Evolutionary conservation across 2,888 invertebrate genomes (phyloP).

Genomic region (Mesoligia furuncula): DNA sequence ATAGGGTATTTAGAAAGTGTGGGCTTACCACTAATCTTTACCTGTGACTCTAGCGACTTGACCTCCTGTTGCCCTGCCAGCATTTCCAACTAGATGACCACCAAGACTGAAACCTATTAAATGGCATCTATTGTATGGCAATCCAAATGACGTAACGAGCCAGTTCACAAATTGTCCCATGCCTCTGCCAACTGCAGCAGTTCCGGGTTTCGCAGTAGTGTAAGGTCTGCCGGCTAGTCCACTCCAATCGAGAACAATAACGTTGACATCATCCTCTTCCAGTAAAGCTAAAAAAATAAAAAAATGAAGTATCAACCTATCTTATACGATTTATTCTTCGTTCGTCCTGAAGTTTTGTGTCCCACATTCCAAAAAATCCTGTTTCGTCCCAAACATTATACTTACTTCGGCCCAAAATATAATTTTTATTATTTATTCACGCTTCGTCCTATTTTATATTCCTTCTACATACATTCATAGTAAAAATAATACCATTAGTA

Average conservation of each 20-base stretch:
- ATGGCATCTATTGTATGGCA: conserved; percentile 76
- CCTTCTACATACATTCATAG: not conserved
- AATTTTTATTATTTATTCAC: too few species aligned
- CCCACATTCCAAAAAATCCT: too few species aligned
- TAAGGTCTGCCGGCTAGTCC: not conserved
- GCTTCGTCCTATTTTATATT: too few species aligned
- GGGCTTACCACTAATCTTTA: conserved; percentile 51
- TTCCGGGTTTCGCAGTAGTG: not conserved
- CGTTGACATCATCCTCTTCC: conserved; percentile 3
- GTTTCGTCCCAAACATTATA: too few species aligned
- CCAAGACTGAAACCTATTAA: conserved; percentile 86
- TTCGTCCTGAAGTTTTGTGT: too few species aligned
- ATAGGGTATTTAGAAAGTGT: not conserved
- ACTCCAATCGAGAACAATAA: conserved; percentile 13
- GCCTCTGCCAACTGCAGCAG: conserved; percentile 62
- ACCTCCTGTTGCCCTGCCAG: conserved; percentile 75
- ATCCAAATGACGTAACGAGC: conserved; percentile 67
- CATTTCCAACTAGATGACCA: conserved; percentile 82
- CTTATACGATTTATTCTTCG: too few species aligned
- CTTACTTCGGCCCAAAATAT: too few species aligned
- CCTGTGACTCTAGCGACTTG: conserved; percentile 80
- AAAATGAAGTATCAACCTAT: not conserved
- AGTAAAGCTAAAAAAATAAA: conserved; percentile 2
- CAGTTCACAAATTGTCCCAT: conserved; percentile 77
- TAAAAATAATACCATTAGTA: conserved; percentile 2